Percentiles rank a stretch among this genome's conserved stretches.
Evolutionary conservation across 2,888 invertebrate species (phyloP).

Genomic region (Peribatodes rhomboidaria): DNA sequence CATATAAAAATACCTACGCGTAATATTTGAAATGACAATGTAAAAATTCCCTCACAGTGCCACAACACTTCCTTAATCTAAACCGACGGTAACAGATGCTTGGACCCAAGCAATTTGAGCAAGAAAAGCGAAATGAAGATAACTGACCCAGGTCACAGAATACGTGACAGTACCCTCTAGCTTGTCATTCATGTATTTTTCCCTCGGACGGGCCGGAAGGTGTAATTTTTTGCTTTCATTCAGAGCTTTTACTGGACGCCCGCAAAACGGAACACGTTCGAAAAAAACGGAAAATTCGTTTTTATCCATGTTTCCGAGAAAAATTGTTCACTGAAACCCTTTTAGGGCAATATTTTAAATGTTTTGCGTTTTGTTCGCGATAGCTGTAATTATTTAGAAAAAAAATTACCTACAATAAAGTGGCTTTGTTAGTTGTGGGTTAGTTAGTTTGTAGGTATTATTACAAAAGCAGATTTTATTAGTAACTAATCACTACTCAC

Average conservation of each 20-base stretch:
- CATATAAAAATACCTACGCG: no score
- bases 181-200: conserved; percentile 1
- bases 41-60: no score
- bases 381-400: neutral
- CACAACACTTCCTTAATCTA: no score
- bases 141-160: neutral
- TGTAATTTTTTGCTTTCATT: conserved; percentile 10
- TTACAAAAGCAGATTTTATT: no score
- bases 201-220: conserved; percentile 10
- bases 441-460: no score
- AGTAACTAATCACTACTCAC: no score
- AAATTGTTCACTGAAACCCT: conserved; percentile 14
- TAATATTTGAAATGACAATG: no score
- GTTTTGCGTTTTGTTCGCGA: conserved; percentile 2
- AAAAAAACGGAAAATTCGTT: conserved; percentile 10
- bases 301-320: conserved; percentile 10
- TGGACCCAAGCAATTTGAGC: no score
- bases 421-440: no score
- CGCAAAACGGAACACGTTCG: conserved; percentile 10
- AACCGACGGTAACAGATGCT: no score
- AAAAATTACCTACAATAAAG: no score
- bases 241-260: conserved; percentile 13
- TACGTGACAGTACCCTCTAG: neutral
- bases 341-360: conserved; percentile 18
- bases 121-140: neutral